Evolutionary conservation across 2,113 vertebrate genomes (phyloP), one percentile per base, ranked within the genome.

Genomic region (Heloderma charlesbogerti): DNA sequence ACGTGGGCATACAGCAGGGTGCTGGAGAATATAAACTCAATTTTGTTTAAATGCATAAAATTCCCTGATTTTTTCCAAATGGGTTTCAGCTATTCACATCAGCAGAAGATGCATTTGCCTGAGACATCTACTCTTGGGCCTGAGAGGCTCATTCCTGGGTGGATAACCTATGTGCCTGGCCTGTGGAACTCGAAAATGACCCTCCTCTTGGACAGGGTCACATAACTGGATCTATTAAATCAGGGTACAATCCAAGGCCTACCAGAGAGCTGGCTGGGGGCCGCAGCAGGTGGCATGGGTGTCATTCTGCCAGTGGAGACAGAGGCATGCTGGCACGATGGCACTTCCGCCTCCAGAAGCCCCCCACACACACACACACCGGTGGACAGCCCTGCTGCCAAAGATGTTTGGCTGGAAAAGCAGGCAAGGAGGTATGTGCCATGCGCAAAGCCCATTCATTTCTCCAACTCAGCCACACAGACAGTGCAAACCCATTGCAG

Each of bases 51-150:
- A 48, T 34, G n/a, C 18, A 51, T 34, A 7, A 43, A 16, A 80
- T 67, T 79, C 69, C 77, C 43, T 34, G 29, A 18, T 6, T 63
- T 27, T 15, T 2, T 34, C 31, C 29, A n/a, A 29, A 6, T 66
- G 25, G 20, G 34, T 31, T 67, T 22, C 20, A 69, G 25, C 31
- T 80, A 6, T n/a, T 67, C 0, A 22, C 18, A 8, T 15, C 43
- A 37, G 18, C 3, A 15, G 6, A 51, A 54, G 2, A 9, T 29
- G 51, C 15, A 3, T 31, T 3, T 51, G 43, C 6, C 6, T 1
- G 6, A 34, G 34, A 1, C 25, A 48, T 13, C 37, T 45, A 1
- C 10, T 31, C 2, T 5, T 45, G 27, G 15, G 0, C 13, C 31
- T 3, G n/a, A n/a, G 15, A n/a, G 29, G 1, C 63, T 27, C 10